Evolutionary conservation across 2,797 vertebrate species (phyloP).

Genomic region (Coregonus sp.): DNA sequence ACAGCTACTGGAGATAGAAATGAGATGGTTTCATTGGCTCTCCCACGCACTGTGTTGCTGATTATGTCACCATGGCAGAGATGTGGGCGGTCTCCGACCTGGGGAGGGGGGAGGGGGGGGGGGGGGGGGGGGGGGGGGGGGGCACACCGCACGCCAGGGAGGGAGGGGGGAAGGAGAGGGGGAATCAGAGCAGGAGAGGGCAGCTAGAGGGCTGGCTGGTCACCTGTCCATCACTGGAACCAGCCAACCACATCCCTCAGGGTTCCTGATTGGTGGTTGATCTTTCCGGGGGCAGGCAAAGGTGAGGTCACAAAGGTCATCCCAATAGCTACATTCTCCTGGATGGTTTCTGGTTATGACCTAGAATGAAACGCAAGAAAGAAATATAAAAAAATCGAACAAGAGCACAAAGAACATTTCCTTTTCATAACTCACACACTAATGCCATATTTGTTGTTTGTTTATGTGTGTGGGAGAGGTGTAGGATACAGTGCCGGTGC

Average conservation of each 20-base stretch:
- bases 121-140: constrained; percentile 45
- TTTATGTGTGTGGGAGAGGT: constrained; percentile 14
- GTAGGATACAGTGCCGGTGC: constrained; percentile 4
- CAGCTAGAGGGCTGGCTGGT: constrained; percentile 65
- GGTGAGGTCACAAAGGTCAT: constrained; percentile 62
- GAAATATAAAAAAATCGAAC: neutral
- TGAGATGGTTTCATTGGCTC: constrained; percentile 63
- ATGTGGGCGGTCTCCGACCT: constrained; percentile 57
- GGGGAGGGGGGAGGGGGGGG: neutral
- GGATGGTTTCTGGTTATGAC: constrained; percentile 49
- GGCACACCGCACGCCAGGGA: constrained; percentile 11
- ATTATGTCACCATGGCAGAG: constrained; percentile 86
- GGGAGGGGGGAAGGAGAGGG: constrained; percentile 29
- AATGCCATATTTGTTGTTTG: constrained; percentile 4
- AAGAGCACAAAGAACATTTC: neutral
- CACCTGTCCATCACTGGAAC: constrained; percentile 65
- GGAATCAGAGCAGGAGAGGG: constrained; percentile 59
- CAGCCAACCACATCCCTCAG: constrained; percentile 51
- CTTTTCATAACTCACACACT: neutral
- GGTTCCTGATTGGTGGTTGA: constrained; percentile 54
- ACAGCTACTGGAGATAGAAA: constrained; percentile 69
- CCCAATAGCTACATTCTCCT: constrained; percentile 50
- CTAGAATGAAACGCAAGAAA: constrained; percentile 40
- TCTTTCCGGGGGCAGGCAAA: constrained; percentile 48
- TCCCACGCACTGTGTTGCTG: constrained; percentile 68